A percentile compares a stretch with the other conserved stretches of the same genome.
Conservation (phyloP, 2,888 invertebrate genomes). For the Tinea pellionella region DNA sequence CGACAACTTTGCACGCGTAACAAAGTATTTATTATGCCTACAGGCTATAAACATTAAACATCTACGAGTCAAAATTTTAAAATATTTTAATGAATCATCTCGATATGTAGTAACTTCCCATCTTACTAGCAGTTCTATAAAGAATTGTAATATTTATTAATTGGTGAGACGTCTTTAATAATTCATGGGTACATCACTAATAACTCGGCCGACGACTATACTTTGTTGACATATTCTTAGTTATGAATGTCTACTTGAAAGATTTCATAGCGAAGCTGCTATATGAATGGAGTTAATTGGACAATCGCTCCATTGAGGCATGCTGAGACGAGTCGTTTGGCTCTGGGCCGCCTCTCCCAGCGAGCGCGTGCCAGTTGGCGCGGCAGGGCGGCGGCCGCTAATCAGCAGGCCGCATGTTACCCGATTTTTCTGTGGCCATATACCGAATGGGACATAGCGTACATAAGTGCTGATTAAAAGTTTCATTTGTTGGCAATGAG, state of each 20-base stretch:
- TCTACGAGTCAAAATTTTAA: no score
- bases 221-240: neutral
- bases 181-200: neutral
- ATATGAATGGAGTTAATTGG: conserved; percentile 63
- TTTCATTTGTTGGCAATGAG: conserved; percentile 43
- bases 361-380: conserved; percentile 54
- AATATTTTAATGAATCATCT: no score
- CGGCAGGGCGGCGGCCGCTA: conserved; percentile 32
- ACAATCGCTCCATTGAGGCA: conserved; percentile 54
- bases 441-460: conserved; percentile 9
- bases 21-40: no score
- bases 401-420: conserved; percentile 28
- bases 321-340: conserved; percentile 49
- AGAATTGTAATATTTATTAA: neutral
- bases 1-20: no score
- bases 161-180: neutral
- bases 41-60: no score
- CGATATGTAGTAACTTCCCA: no score
- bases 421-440: conserved; percentile 10
- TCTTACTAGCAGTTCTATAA: neutral
- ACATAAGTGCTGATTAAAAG: conserved; percentile 47
- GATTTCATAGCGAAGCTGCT: neutral
- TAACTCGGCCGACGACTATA: neutral
- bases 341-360: conserved; percentile 27
- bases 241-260: neutral